Base-by-base conservation (phyloP, 1,140 invertebrate genomes). In the Diorhabda sublineata region DNA sequence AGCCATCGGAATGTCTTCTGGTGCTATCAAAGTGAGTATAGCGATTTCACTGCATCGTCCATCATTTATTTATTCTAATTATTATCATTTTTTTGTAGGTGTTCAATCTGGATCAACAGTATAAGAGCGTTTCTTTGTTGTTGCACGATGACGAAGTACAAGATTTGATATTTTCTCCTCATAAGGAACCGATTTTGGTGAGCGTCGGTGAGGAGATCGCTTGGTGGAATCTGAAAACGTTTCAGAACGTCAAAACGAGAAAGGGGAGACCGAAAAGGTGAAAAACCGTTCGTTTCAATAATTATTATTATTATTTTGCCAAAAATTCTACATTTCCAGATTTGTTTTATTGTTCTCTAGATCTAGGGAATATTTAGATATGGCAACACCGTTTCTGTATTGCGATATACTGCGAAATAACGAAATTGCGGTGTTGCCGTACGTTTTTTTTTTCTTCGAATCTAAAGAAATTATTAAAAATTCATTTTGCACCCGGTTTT, bases 171-270 rank as follows among this genome's bases (percentile, higher is more conserved):
- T 75, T 75, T 61, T 72, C 69, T n/a, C 68, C 71, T 7, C 58
- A 56, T 56, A 60, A 71, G n/a, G 67, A 73, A 42, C 66, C 72
- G 11, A 67, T 71, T 62, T 61, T 75, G 52, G 67, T 75, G 5
- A 75, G 74, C 68, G 42, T 75, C 5, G 67, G 74, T 4, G 69
- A 69, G 52, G 66, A 73, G 52, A 69, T 75, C 5, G 69, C 71
- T 0, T 73, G 69, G 69, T 74, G 73, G 73, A 73, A 73, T 59
- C 64, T 73, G 4, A 66, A 43, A 52, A 26, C 45, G 9, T 71
- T 73, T 41, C 52, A 63, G 57, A 61, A 72, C 42, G 45, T 8
- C 5, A 8, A 26, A 44, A 61, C 11, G 11, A 68, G 11, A n/a
- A 9, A 8, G 9, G 44, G 66, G 26, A 61, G 52, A 11, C 66